These are phyloP conservation scores for Prosopocoilus inquinatus DNA, from an alignment of 2,888 invertebrate species.

Conservation along the genomic window DNA sequence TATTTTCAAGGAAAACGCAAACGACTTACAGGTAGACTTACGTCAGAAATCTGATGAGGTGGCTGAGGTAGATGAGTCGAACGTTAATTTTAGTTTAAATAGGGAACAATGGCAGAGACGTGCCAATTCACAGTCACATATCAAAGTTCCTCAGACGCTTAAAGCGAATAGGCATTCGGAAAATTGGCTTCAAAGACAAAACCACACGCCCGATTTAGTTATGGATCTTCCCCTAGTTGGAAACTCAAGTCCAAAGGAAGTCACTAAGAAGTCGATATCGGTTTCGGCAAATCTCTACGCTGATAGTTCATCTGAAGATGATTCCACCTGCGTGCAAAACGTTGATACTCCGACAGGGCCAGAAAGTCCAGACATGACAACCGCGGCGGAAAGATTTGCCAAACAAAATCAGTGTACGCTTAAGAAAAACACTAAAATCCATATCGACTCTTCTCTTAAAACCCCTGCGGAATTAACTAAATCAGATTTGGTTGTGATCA, in stretches of 20 bases:
- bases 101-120: slow-evolving; percentile 63
- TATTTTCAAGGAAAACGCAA: neutral
- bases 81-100: slow-evolving; percentile 53
- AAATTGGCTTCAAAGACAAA: slow-evolving; percentile 47
- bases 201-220: slow-evolving; percentile 76
- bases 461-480: slow-evolving; percentile 34
- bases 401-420: slow-evolving; percentile 76
- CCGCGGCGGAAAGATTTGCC: slow-evolving; percentile 75
- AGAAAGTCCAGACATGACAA: slow-evolving; percentile 66
- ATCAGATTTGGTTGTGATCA: slow-evolving; percentile 37
- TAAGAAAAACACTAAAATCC: slow-evolving; percentile 64
- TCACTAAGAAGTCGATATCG: slow-evolving; percentile 43
- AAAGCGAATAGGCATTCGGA: slow-evolving; percentile 48
- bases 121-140: slow-evolving; percentile 55
- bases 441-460: slow-evolving; percentile 38
- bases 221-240: slow-evolving; percentile 70
- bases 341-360: slow-evolving; percentile 46
- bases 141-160: slow-evolving; percentile 39
- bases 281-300: slow-evolving; percentile 43
- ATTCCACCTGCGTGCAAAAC: slow-evolving; percentile 31
- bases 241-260: slow-evolving; percentile 45
- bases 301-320: slow-evolving; percentile 40
- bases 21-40: slow-evolving; percentile 19
- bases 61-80: slow-evolving; percentile 45
- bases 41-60: slow-evolving; percentile 25